Evolutionary conservation across 2,113 vertebrate species (phyloP).

Genomic region (Equus przewalskii): DNA sequence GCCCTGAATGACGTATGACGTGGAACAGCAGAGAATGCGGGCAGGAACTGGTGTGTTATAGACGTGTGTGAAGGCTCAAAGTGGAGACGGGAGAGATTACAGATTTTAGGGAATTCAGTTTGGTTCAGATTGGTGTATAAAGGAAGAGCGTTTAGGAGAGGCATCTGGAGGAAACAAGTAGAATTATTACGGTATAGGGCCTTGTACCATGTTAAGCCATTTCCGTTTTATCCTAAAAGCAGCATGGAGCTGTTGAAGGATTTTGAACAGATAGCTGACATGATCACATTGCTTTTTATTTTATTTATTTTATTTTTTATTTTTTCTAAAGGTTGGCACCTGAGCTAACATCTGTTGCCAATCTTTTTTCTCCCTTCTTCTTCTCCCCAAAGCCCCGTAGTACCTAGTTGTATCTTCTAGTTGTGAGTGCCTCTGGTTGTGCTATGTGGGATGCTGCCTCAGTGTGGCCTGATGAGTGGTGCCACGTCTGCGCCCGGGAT

Average conservation of each 20-base stretch:
- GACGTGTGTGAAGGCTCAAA: not conserved
- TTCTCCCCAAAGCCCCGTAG: too few relatives aligned
- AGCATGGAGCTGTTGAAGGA: not conserved
- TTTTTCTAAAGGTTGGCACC: too few relatives aligned
- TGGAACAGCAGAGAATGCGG: not conserved
- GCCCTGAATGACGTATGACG: accelerated
- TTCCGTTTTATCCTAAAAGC: not conserved
- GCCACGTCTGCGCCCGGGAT: too few relatives aligned
- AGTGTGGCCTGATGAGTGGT: too few relatives aligned
- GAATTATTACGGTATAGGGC: not conserved
- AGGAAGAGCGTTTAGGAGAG: not conserved
- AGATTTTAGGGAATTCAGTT: not conserved
- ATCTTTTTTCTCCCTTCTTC: too few relatives aligned
- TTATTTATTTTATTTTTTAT: too few relatives aligned
- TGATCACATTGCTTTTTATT: not conserved
- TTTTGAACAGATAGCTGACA: not conserved
- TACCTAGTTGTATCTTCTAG: too few relatives aligned
- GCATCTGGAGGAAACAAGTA: not conserved
- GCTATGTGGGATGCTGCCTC: too few relatives aligned
- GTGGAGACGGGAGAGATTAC: not conserved
- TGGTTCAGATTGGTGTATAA: not conserved
- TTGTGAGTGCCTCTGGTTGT: too few relatives aligned
- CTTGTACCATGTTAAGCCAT: not conserved
- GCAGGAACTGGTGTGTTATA: not conserved
- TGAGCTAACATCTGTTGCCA: too few relatives aligned